phyloP scores from a whole-genome alignment of 2,888 invertebrate species.

The Papilio elwesi region DNA sequence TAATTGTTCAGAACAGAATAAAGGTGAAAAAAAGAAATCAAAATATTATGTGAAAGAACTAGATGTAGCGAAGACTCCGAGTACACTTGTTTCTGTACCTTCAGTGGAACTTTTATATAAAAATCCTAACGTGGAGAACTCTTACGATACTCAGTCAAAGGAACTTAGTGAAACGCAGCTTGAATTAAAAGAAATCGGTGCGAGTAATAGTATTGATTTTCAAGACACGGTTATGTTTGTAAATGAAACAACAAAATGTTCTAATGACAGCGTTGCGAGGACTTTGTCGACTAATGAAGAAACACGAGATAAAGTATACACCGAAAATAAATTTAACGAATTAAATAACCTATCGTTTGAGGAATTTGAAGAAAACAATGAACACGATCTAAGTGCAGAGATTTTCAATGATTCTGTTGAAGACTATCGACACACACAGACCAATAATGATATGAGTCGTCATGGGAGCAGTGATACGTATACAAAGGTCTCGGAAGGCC shows the following conservation, averaged over 20 bases:
- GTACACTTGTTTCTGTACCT: slow-evolving; percentile 48
- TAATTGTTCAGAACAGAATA: slow-evolving; percentile 57
- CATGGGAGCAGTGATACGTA: slow-evolving; percentile 78
- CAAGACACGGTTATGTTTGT: neutral
- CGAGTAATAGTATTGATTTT: slow-evolving; percentile 1
- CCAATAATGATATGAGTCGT: slow-evolving; percentile 57
- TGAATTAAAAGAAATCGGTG: slow-evolving; percentile 48
- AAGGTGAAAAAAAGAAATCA: slow-evolving; percentile 48
- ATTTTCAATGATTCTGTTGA: slow-evolving; percentile 61
- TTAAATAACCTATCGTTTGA: slow-evolving; percentile 58
- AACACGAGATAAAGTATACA: neutral
- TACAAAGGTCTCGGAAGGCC: slow-evolving; percentile 75
- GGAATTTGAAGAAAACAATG: slow-evolving; percentile 63
- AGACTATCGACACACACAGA: slow-evolving; percentile 49
- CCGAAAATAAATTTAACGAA: slow-evolving; percentile 50
- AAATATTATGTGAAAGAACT: slow-evolving; percentile 42
- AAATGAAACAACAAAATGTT: slow-evolving; percentile 7
- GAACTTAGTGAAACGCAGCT: slow-evolving; percentile 48
- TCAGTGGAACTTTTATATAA: slow-evolving; percentile 69
- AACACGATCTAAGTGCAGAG: slow-evolving; percentile 62
- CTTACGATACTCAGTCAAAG: slow-evolving; percentile 55
- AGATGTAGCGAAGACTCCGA: slow-evolving; percentile 36
- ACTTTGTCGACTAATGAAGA: slow-evolving; percentile 8
- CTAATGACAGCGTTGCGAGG: neutral
- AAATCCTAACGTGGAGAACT: slow-evolving; percentile 67